Percentiles rank a stretch among this genome's conserved stretches.
phyloP scores from a whole-genome alignment of 2,888 invertebrate species.

The Gastracanthus pulcherrimus region DNA sequence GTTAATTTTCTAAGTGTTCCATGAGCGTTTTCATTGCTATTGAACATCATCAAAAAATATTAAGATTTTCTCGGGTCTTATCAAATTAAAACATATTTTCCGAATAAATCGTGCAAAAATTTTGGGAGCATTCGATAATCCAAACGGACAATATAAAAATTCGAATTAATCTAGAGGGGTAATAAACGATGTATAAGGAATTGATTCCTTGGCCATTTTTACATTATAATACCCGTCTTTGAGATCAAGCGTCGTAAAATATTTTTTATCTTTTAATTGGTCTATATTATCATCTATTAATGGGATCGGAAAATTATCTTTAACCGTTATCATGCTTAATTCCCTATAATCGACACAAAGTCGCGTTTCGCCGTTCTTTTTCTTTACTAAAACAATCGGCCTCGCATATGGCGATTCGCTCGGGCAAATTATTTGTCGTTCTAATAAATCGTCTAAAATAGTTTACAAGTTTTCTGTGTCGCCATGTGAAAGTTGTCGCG shows the following conservation, averaged over 20 bases:
- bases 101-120: not conserved
- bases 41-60: constrained; percentile 45
- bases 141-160: not conserved
- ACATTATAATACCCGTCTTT: constrained; percentile 7
- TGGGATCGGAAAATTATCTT: no score
- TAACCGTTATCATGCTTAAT: no score
- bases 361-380: no score
- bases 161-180: not conserved
- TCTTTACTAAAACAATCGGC: no score
- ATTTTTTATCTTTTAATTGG: constrained; percentile 23
- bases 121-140: constrained; percentile 4
- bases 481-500: no score
- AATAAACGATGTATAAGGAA: not conserved
- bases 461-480: no score
- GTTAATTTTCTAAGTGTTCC: constrained; percentile 14
- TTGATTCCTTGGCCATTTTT: not conserved
- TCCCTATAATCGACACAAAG: no score
- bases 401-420: no score
- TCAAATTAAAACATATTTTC: constrained; percentile 17
- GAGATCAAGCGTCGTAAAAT: constrained; percentile 13
- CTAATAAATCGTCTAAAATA: no score
- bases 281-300: constrained; percentile 42
- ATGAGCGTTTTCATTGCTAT: constrained; percentile 31
- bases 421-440: no score
- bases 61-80: constrained; percentile 31